phyloP scores from a whole-genome alignment of 2,113 vertebrate species.

The Monopterus albus region DNA sequence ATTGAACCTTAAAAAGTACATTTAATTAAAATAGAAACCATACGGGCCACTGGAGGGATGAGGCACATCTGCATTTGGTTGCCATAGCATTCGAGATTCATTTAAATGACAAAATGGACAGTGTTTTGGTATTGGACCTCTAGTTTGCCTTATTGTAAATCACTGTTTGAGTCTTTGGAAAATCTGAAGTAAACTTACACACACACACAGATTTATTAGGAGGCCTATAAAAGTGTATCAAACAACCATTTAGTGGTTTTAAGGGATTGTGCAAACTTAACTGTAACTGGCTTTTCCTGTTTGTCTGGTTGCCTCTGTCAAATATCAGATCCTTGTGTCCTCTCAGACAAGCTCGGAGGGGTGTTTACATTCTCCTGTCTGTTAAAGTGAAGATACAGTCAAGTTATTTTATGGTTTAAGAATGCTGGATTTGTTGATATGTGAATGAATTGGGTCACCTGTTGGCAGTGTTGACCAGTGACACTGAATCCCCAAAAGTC shows the following conservation, averaged over 20 bases:
- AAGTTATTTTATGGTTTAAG: background rate
- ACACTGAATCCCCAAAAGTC: background rate
- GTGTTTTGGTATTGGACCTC: background rate
- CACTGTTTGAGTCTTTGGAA: too few species aligned
- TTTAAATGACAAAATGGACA: background rate
- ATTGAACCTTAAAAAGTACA: background rate
- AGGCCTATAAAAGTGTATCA: too few species aligned
- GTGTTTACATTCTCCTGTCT: constrained; percentile 27
- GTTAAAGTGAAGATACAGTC: background rate
- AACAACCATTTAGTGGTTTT: too few species aligned
- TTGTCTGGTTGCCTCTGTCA: constrained; percentile 56
- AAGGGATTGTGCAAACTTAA: too few species aligned
- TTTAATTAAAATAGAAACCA: background rate
- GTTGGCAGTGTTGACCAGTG: background rate
- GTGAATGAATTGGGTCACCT: background rate
- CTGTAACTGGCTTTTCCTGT: constrained; percentile 82
- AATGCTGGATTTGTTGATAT: too few species aligned
- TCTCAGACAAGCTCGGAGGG: background rate
- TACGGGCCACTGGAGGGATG: too few species aligned
- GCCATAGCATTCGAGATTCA: background rate
- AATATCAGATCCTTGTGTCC: background rate
- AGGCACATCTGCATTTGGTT: background rate
- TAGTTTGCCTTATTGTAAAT: too few species aligned
- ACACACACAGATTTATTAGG: too few species aligned
- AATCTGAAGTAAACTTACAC: too few species aligned